Evolutionary conservation across 2,797 vertebrate genomes (phyloP).

Genomic region (Vultur gryphus): DNA sequence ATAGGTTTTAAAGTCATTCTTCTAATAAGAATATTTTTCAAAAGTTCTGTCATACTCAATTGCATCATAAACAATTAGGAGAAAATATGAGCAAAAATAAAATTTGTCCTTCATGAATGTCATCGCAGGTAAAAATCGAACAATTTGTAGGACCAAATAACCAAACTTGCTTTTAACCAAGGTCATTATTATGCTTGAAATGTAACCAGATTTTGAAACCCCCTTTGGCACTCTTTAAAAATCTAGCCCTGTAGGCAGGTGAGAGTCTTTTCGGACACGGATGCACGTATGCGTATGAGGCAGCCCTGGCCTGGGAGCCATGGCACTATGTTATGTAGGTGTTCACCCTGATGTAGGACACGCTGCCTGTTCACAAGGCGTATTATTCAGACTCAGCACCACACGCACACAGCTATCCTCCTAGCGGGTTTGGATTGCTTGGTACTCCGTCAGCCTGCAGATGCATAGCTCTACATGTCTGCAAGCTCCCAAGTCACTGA

Average conservation of each 20-base stretch:
- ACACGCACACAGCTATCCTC: accelerated
- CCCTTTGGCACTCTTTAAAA: not conserved
- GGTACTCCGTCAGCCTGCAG: not conserved
- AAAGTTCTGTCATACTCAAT: not conserved
- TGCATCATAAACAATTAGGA: not conserved
- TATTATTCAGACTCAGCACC: not conserved
- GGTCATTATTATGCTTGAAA: not conserved
- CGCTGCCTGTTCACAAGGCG: accelerated
- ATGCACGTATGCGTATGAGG: accelerated
- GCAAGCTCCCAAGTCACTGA: not conserved
- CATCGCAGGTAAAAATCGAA: not conserved
- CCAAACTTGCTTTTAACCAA: not conserved
- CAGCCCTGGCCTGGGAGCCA: not conserved
- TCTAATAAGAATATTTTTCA: not conserved
- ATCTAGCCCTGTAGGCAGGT: not conserved
- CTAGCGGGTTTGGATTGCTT: not conserved
- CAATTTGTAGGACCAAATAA: not conserved
- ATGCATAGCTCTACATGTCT: not conserved
- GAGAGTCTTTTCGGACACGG: not conserved
- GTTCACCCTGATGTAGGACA: not conserved
- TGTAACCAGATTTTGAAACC: not conserved
- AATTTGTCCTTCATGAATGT: not conserved
- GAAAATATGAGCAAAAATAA: not conserved
- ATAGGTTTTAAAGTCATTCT: not conserved
- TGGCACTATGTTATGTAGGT: accelerated